phyloP scores from a whole-genome alignment of 53 echinoderm and acorn worm genomes.

The Paelopatides confundens region DNA sequence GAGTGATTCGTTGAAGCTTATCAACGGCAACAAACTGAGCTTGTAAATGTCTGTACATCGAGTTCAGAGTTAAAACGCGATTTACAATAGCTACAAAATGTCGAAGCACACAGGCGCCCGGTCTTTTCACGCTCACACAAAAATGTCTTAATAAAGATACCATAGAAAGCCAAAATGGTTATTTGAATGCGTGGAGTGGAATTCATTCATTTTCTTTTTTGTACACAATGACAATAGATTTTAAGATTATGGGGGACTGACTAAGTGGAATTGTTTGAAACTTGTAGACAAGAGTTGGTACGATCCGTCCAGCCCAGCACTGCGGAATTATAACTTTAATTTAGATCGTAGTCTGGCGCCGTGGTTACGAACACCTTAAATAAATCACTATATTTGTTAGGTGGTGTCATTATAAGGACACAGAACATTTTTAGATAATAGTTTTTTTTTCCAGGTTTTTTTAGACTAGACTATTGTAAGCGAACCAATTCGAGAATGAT shows the following conservation, averaged over 20 bases:
- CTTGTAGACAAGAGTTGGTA: neutral
- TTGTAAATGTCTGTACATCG: no score
- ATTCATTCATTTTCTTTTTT: no score
- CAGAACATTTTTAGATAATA: no score
- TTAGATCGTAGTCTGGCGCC: conserved; percentile 5
- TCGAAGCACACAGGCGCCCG: conserved; percentile 15
- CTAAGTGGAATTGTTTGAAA: neutral
- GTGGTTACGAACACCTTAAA: neutral
- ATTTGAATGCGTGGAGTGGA: neutral
- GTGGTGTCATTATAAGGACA: conserved; percentile 25
- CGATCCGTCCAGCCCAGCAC: neutral
- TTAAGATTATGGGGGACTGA: neutral
- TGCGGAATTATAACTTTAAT: neutral
- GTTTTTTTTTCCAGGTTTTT: no score
- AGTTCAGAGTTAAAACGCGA: no score
- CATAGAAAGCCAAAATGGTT: conserved; percentile 1
- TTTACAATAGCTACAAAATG: no score
- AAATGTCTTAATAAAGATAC: conserved; percentile 35
- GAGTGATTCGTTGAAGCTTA: conserved; percentile 14
- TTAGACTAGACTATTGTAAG: no score
- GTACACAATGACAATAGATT: conserved; percentile 23
- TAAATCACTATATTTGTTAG: conserved; percentile 32
- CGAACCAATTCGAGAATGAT: no score
- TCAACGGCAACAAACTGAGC: neutral
- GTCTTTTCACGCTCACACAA: neutral